phyloP scores from a whole-genome alignment of 2,888 invertebrate genomes.

The Apodemia mormo region DNA sequence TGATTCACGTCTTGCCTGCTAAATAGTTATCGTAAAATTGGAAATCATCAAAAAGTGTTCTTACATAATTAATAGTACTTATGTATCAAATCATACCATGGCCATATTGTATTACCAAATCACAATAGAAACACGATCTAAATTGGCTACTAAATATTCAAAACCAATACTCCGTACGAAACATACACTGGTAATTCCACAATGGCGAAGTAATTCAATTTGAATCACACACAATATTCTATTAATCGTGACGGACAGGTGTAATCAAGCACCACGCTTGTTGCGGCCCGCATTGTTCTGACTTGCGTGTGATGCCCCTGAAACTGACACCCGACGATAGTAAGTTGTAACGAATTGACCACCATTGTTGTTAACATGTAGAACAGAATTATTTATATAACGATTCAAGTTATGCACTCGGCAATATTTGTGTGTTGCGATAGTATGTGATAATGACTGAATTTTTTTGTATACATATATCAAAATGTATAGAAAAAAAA shows the following conservation, averaged over 20 bases:
- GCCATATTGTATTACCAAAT: constrained; percentile 44
- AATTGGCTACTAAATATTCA: constrained; percentile 78
- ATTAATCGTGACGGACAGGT: constrained; percentile 79
- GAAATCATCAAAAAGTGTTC: neutral
- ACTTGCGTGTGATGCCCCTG: constrained; percentile 46
- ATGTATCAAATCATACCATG: constrained; percentile 31
- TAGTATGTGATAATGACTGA: too few species aligned
- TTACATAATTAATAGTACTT: constrained; percentile 2
- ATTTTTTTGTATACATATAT: too few species aligned
- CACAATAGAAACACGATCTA: constrained; percentile 58
- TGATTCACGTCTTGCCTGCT: too few species aligned
- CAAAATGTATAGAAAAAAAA: too few species aligned
- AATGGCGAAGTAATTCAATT: constrained; percentile 76
- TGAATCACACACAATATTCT: constrained; percentile 78
- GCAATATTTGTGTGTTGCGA: too few species aligned
- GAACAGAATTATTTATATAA: too few species aligned
- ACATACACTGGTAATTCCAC: constrained; percentile 69
- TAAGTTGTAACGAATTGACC: constrained; percentile 28
- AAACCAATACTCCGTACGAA: constrained; percentile 66
- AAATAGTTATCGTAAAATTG: neutral
- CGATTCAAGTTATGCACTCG: too few species aligned
- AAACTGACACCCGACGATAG: constrained; percentile 37
- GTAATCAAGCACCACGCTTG: constrained; percentile 68
- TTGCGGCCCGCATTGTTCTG: constrained; percentile 47
- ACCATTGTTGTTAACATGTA: constrained; percentile 7